Conservation (phyloP, 2,888 invertebrate species). For the Podabrus alpinus region DNA sequence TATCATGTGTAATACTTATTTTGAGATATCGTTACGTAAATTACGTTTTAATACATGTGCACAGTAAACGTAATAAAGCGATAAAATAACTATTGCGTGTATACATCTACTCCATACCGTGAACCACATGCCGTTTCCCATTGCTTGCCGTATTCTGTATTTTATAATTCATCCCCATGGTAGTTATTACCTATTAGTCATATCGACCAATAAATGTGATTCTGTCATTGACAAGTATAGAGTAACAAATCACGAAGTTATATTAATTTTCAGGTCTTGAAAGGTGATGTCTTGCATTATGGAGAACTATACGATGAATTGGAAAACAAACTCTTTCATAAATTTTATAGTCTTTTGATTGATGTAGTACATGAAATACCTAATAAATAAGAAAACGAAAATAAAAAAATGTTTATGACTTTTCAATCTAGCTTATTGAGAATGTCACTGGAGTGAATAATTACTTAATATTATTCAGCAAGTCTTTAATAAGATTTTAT, state of each 20-base stretch:
- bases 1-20: background rate
- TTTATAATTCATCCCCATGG: slow-evolving; percentile 38
- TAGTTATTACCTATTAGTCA: slow-evolving; percentile 33
- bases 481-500: background rate
- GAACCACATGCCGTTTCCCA: slow-evolving; percentile 38
- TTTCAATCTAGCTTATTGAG: background rate
- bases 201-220: slow-evolving; percentile 18
- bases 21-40: background rate
- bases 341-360: background rate
- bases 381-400: background rate
- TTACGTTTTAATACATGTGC: background rate
- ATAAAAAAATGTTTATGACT: background rate
- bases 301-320: background rate
- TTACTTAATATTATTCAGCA: background rate
- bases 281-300: background rate
- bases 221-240: background rate
- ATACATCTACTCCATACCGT: slow-evolving; percentile 28
- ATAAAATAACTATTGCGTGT: slow-evolving; percentile 33
- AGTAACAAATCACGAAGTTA: background rate
- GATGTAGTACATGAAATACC: background rate
- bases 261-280: background rate
- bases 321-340: background rate
- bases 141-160: slow-evolving; percentile 29
- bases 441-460: background rate
- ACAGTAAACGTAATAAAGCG: slow-evolving; percentile 10